phyloP scores from a whole-genome alignment of 2,797 vertebrate genomes.

The Poeciliopsis infans region DNA sequence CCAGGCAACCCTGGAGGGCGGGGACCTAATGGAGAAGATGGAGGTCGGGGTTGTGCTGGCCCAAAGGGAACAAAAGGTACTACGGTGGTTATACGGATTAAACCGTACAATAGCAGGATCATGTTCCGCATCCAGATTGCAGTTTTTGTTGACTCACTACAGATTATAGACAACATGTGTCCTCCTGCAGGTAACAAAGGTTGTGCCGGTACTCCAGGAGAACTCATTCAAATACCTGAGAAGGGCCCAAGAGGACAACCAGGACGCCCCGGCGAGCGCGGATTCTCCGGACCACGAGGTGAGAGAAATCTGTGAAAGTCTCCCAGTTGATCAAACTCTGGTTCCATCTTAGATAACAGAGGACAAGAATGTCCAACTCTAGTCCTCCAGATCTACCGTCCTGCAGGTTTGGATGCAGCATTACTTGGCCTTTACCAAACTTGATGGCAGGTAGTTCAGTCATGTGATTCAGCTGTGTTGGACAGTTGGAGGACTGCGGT shows the following conservation, averaged over 20 bases:
- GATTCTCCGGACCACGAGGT: conserved; percentile 74
- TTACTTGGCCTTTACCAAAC: background rate
- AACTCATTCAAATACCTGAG: conserved; percentile 4
- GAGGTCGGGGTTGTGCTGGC: conserved; percentile 62
- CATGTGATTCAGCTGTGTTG: too few relatives aligned
- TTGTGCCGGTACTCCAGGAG: conserved; percentile 52
- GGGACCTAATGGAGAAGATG: conserved; percentile 56
- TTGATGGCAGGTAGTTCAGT: too few relatives aligned
- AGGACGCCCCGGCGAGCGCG: conserved; percentile 44
- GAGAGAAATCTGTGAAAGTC: conserved; percentile 7
- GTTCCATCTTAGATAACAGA: background rate
- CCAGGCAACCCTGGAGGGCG: conserved; percentile 53
- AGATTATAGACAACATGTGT: conserved; percentile 3
- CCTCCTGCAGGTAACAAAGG: conserved; percentile 62
- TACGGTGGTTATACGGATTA: background rate
- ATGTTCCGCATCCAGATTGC: background rate
- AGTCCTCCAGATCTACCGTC: background rate
- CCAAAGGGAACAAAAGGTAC: conserved; percentile 76
- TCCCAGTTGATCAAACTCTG: background rate
- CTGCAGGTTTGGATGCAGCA: background rate
- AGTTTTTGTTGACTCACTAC: background rate
- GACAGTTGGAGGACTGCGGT: too few relatives aligned
- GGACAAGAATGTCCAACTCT: background rate
- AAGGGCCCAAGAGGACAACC: conserved; percentile 50
- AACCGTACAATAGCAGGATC: background rate